Conservation (phyloP, 2,113 vertebrate genomes). For the Octodon degus region DNA sequence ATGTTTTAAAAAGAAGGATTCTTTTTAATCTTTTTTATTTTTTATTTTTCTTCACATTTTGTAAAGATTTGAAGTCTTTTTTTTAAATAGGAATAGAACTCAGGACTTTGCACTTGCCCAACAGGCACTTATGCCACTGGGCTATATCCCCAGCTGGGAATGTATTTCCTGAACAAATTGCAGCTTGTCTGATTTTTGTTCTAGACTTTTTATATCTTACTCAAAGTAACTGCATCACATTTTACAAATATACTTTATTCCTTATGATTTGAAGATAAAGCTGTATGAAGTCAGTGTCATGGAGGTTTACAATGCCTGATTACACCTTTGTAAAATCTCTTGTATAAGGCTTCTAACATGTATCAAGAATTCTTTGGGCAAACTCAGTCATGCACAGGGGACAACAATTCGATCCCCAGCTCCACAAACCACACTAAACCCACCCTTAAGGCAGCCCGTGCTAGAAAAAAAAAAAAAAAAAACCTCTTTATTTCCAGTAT, state of each 20-base stretch:
- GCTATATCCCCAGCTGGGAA: background rate
- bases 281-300: background rate
- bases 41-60: too few species aligned
- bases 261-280: background rate
- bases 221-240: background rate
- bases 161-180: background rate
- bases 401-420: too few species aligned
- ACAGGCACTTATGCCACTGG: too few species aligned
- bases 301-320: background rate
- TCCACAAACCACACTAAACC: too few species aligned
- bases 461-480: too few species aligned
- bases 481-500: background rate
- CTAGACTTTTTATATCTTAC: background rate
- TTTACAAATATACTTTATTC: background rate
- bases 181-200: background rate
- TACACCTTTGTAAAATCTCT: background rate
- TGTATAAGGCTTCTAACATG: background rate
- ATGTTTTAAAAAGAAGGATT: too few species aligned
- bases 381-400: too few species aligned
- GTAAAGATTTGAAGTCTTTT: too few species aligned
- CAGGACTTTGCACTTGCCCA: too few species aligned
- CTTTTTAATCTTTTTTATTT: too few species aligned
- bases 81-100: too few species aligned
- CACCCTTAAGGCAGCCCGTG: too few species aligned
- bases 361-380: background rate